Evolutionary conservation across 2,797 vertebrate species (phyloP).

Genomic region (Sebastes itinus): DNA sequence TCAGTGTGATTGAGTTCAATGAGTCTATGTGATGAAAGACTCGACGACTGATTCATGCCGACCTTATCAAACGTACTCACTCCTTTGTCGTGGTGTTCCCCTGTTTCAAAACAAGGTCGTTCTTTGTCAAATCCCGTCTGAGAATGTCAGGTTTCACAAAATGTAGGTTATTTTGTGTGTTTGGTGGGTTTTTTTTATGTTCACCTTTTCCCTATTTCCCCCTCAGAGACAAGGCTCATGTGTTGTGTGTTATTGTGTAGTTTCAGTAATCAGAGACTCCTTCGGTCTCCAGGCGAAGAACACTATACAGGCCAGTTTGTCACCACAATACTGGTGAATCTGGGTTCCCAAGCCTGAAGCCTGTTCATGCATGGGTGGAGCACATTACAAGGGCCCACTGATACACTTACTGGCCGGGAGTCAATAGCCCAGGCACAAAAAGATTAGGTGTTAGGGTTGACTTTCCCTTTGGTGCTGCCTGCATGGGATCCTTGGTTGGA

Average conservation of each 20-base stretch:
- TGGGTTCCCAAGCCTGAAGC: constrained; percentile 38
- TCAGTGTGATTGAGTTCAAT: constrained; percentile 22
- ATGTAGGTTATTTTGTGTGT: constrained; percentile 23
- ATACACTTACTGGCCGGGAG: constrained; percentile 19
- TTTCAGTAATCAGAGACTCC: constrained; percentile 56
- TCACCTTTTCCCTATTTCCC: not conserved
- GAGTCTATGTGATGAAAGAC: constrained; percentile 30
- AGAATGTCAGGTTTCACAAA: constrained; percentile 12
- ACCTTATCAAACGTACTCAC: not conserved
- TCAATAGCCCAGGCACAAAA: constrained; percentile 11
- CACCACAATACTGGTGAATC: constrained; percentile 38
- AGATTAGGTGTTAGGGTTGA: constrained; percentile 4
- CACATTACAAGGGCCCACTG: constrained; percentile 18
- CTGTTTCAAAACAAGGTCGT: constrained; percentile 34
- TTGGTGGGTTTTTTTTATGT: not conserved
- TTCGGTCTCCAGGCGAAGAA: constrained; percentile 56
- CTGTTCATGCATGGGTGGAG: constrained; percentile 33
- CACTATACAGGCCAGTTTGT: constrained; percentile 49
- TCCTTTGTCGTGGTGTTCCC: not conserved
- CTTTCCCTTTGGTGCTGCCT: not conserved
- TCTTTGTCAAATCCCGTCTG: constrained; percentile 20
- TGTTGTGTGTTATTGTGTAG: constrained; percentile 55
- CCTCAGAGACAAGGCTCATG: constrained; percentile 20
- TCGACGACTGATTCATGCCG: not conserved
- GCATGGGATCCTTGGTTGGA: not conserved